A percentile compares a stretch with the other conserved stretches of the same genome.
phyloP scores from a whole-genome alignment of 1,140 invertebrate genomes.

The Lepeophtheirus salmonis region DNA sequence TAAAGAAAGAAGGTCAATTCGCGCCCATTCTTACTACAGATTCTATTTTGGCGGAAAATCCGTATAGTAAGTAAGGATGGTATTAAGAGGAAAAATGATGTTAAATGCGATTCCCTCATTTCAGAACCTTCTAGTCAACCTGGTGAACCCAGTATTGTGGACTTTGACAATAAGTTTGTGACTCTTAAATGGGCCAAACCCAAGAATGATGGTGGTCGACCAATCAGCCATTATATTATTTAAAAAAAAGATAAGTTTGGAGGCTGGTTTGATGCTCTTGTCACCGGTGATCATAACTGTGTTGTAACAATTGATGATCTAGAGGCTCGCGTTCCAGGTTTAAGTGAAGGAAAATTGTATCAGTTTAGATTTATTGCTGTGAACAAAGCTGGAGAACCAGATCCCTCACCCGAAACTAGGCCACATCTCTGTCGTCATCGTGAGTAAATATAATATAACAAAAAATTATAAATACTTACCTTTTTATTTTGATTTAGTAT shows the following conservation, averaged over 20 bases:
- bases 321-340: slow-evolving; percentile 57
- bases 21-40: slow-evolving; percentile 73
- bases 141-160: slow-evolving; percentile 62
- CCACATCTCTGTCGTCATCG: slow-evolving; percentile 44
- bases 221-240: slow-evolving; percentile 77
- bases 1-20: slow-evolving; percentile 88
- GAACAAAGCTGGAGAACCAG: slow-evolving; percentile 82
- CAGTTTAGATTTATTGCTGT: slow-evolving; percentile 91
- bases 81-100: no score
- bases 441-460: slow-evolving; percentile 43
- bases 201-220: slow-evolving; percentile 60
- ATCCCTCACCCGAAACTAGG: slow-evolving; percentile 43
- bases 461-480: background rate
- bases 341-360: slow-evolving; percentile 84
- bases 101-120: no score
- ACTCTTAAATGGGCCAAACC: slow-evolving; percentile 82
- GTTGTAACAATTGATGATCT: slow-evolving; percentile 56
- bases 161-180: slow-evolving; percentile 81
- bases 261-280: slow-evolving; percentile 18
- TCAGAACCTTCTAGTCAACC: slow-evolving; percentile 60
- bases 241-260: slow-evolving; percentile 83
- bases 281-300: slow-evolving; percentile 10
- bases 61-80: slow-evolving; percentile 50
- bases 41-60: slow-evolving; percentile 92
- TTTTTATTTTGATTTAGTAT: slow-evolving; percentile 18